Evolutionary conservation across 2,797 vertebrate species (phyloP).

Genomic region (Schizopygopsis malacanthus): DNA sequence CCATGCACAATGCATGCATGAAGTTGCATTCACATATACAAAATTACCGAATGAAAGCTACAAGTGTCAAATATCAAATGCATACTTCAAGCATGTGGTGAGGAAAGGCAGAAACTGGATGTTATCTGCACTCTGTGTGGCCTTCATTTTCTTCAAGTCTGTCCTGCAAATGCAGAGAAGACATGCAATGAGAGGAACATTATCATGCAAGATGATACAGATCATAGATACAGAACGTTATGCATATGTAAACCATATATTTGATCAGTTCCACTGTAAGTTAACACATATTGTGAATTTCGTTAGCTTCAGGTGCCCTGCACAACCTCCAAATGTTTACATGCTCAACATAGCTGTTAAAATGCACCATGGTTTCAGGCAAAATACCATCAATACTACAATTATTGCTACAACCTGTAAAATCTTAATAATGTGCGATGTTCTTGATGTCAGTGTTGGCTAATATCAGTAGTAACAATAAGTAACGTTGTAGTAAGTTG

Average conservation of each 20-base stretch:
- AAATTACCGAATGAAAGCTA: background rate
- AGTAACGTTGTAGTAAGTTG: background rate
- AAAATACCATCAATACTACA: background rate
- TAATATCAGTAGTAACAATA: background rate
- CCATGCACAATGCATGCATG: background rate
- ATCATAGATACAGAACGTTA: background rate
- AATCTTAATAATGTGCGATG: background rate
- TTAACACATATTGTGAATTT: background rate
- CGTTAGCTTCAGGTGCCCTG: background rate
- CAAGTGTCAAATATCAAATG: slow-evolving; percentile 10
- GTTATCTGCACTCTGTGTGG: slow-evolving; percentile 83
- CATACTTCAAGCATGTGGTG: slow-evolving; percentile 81
- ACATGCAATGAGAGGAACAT: background rate
- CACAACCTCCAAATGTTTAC: background rate
- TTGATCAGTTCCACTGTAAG: background rate
- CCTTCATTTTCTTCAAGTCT: slow-evolving; percentile 84
- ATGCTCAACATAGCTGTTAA: background rate
- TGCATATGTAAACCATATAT: background rate
- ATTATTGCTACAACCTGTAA: background rate
- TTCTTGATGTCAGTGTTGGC: background rate
- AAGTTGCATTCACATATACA: background rate
- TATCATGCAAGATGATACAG: background rate
- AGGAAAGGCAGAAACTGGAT: slow-evolving; percentile 88
- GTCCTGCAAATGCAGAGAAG: slow-evolving; percentile 62
- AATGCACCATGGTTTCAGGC: too few species aligned